These are phyloP conservation scores for Clarias laeviceps DNA, from an alignment of 2,797 vertebrate genomes.

Conservation along the genomic window DNA sequence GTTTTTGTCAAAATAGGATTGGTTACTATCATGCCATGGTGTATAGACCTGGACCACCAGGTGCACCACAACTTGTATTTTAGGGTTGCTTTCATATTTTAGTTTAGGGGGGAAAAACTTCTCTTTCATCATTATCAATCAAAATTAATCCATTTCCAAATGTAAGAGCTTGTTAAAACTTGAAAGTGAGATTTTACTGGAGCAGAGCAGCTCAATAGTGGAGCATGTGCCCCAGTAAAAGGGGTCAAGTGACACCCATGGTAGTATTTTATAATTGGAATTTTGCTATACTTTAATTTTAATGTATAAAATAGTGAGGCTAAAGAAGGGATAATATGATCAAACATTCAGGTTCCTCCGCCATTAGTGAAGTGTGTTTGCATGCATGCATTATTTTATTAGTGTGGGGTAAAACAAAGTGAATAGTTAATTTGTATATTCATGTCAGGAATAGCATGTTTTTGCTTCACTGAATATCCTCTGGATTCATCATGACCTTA, in stretches of 20 bases:
- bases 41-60: no score
- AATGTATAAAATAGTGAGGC: background rate
- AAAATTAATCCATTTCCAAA: no score
- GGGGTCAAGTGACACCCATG: background rate
- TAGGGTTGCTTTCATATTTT: no score
- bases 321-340: background rate
- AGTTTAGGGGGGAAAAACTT: no score
- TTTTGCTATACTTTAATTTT: background rate
- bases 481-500: background rate
- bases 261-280: background rate
- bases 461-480: background rate
- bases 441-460: background rate
- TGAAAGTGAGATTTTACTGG: no score
- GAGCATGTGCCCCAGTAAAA: no score
- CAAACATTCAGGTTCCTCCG: background rate
- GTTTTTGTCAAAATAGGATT: no score
- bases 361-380: background rate
- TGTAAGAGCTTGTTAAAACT: no score
- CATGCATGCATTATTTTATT: background rate
- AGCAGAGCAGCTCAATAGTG: no score
- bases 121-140: no score
- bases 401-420: background rate
- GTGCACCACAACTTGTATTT: no score
- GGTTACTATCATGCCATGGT: no score
- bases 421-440: background rate